A percentile compares a stretch with the other conserved stretches of the same genome.
Evolutionary conservation across 2,888 invertebrate species (phyloP).

Genomic region (Exephanes ischioxanthus): DNA sequence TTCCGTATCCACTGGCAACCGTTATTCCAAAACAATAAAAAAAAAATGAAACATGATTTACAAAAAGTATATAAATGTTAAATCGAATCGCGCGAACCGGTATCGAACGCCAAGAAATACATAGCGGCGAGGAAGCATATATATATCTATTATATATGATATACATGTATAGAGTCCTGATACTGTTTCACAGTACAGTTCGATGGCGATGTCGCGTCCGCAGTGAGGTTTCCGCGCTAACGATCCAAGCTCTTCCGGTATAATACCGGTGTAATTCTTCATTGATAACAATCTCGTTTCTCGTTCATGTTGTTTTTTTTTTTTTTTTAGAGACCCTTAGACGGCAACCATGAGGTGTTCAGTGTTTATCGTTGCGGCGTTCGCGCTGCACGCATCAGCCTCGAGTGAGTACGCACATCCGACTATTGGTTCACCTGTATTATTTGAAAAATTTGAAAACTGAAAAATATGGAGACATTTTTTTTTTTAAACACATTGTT

Average conservation of each 20-base stretch:
- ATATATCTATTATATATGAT: background rate
- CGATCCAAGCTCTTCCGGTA: background rate
- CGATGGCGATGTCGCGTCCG: background rate
- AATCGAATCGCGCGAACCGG: slow-evolving; percentile 60
- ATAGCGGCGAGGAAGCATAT: background rate
- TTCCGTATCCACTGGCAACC: slow-evolving; percentile 76
- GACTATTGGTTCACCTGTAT: slow-evolving; percentile 21
- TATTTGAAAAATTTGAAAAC: slow-evolving; percentile 43
- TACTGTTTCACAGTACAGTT: background rate
- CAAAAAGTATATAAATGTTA: slow-evolving; percentile 52
- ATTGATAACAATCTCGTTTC: background rate
- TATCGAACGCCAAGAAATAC: slow-evolving; percentile 46
- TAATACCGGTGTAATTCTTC: slow-evolving; percentile 1
- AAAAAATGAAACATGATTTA: background rate
- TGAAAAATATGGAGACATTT: too few relatives aligned
- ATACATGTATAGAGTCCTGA: background rate
- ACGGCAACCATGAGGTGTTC: slow-evolving; percentile 76
- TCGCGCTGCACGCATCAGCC: slow-evolving; percentile 78
- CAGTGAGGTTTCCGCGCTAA: background rate
- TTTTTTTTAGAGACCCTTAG: slow-evolving; percentile 70
- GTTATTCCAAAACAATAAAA: slow-evolving; percentile 66
- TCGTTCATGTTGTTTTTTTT: slow-evolving; percentile 23
- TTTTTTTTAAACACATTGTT: background rate
- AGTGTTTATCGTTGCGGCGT: slow-evolving; percentile 75
- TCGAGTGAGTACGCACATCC: slow-evolving; percentile 78